These are phyloP conservation scores for Zosterops hypoxanthus DNA, from an alignment of 2,113 vertebrate species.

Conservation along the genomic window DNA sequence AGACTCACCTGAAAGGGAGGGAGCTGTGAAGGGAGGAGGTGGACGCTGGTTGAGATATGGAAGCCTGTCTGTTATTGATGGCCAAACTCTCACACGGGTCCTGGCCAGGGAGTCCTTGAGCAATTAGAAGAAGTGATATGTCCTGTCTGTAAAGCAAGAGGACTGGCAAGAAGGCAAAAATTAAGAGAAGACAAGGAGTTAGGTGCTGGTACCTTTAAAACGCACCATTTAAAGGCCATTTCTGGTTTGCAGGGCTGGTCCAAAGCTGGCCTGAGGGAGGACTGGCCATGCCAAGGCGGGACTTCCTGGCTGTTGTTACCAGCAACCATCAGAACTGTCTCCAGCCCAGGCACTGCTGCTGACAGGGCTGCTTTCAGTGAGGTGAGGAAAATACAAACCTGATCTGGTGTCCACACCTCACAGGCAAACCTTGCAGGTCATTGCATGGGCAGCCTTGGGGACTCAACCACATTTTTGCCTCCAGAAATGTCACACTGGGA, in stretches of 20 bases:
- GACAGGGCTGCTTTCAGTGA: neutral
- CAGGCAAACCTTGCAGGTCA: neutral
- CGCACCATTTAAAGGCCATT: neutral
- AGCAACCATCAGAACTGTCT: neutral
- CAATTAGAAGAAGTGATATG: neutral
- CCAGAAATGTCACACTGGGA: neutral
- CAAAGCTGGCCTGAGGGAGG: neutral
- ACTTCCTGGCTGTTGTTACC: neutral
- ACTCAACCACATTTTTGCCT: neutral
- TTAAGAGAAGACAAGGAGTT: neutral
- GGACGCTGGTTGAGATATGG: conserved; percentile 31
- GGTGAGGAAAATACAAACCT: neutral
- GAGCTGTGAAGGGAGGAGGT: neutral
- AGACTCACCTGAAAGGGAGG: conserved; percentile 22
- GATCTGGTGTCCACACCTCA: rapidly evolving
- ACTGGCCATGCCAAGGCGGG: neutral
- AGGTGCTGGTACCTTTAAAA: neutral
- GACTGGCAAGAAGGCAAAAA: conserved; percentile 37
- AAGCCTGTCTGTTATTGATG: conserved; percentile 17
- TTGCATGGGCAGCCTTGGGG: neutral
- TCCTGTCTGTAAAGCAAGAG: conserved; percentile 16
- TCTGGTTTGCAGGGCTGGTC: neutral
- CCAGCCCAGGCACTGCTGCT: neutral
- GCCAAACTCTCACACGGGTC: neutral
- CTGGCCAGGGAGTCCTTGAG: neutral